A percentile compares a stretch with the other conserved stretches of the same genome.
phyloP scores from a whole-genome alignment of 2,797 vertebrate genomes.

The Neoniphon sammara region DNA sequence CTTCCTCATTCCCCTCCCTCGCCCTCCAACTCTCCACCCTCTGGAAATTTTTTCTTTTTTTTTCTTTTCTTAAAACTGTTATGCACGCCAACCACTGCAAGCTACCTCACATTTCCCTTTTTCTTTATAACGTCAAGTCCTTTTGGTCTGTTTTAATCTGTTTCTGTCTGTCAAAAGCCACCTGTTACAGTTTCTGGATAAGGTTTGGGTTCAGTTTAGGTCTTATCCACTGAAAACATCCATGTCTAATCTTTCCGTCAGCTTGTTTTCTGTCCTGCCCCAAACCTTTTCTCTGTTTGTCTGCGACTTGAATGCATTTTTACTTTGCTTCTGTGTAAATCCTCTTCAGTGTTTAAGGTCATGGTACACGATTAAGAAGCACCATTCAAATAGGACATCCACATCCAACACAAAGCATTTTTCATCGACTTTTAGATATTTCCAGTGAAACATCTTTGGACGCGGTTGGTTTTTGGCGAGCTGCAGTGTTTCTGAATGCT shows the following conservation, averaged over 20 bases:
- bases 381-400: slow-evolving; percentile 70
- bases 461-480: neutral
- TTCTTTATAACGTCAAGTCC: slow-evolving; percentile 85
- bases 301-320: slow-evolving; percentile 99
- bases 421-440: slow-evolving; percentile 9
- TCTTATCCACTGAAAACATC: slow-evolving; percentile 58
- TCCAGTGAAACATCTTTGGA: slow-evolving; percentile 21
- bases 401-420: slow-evolving; percentile 11
- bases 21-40: slow-evolving; percentile 80
- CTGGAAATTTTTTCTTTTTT: slow-evolving; percentile 50
- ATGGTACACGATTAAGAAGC: slow-evolving; percentile 85
- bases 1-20: slow-evolving; percentile 89
- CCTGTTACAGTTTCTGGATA: slow-evolving; percentile 45
- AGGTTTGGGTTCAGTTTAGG: slow-evolving; percentile 58
- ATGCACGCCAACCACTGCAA: slow-evolving; percentile 46
- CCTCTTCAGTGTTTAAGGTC: slow-evolving; percentile 79
- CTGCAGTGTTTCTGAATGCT: neutral
- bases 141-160: slow-evolving; percentile 85
- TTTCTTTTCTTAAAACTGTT: slow-evolving; percentile 62
- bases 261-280: slow-evolving; percentile 79
- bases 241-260: slow-evolving; percentile 82
- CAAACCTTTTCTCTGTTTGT: slow-evolving; percentile 84
- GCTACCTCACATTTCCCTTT: slow-evolving; percentile 54
- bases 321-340: slow-evolving; percentile 98
- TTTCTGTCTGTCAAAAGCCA: slow-evolving; percentile 89